Base-by-base conservation (phyloP, 2,113 vertebrate species). In the Neofelis nebulosa region DNA sequence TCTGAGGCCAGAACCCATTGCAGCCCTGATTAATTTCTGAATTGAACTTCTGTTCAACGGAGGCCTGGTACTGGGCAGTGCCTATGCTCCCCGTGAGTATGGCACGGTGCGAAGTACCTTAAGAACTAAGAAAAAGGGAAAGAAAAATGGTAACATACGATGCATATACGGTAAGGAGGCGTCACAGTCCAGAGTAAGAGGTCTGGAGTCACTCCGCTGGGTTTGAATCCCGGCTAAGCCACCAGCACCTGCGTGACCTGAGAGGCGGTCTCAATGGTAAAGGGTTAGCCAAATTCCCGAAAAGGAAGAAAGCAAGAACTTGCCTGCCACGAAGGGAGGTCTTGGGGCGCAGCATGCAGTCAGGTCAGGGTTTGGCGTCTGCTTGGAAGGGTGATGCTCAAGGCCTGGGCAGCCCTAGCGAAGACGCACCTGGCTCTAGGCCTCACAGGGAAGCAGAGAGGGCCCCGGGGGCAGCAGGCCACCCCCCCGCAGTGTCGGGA, bases 401-500 rank as follows among this genome's bases (percentile, higher is more conserved):
- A 57, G 19, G 55, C 55, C 55, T 57, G 55, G 55, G 18, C 55
- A 57, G 18, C 55, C 55, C 18, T 57, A 57, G 55, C 0, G 6
- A 57, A 57, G 55, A 57, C 3, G 18, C 55, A 7, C 18, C 55
- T 57, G 18, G 55, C 55, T 57, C 55, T 57, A 19, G 7, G 55
- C 55, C 55, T 57, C 55, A 7, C 55, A 57, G 31, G 45, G 15
- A 25, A 15, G 4, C 55, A 85, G 33, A 5, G 29, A 10, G 36
- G 23, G 23, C 6, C 5, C 9, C 0, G 0, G 12, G 14, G 19
- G 15, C 25, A 16, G 10, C 1, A 0, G 74, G 7, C 16, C 1
- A 21, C 61, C 18, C 8, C 3, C n/a, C 45, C 3, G 36, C 12
- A 25, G 33, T 5, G 25, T 10, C 21, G 27, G 18, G 38, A 3